A percentile compares a stretch with the other conserved stretches of the same genome.
These are phyloP conservation scores for Drosophila pseudoobscura DNA, from an alignment of 1,140 invertebrate genomes.

Conservation along the genomic window DNA sequence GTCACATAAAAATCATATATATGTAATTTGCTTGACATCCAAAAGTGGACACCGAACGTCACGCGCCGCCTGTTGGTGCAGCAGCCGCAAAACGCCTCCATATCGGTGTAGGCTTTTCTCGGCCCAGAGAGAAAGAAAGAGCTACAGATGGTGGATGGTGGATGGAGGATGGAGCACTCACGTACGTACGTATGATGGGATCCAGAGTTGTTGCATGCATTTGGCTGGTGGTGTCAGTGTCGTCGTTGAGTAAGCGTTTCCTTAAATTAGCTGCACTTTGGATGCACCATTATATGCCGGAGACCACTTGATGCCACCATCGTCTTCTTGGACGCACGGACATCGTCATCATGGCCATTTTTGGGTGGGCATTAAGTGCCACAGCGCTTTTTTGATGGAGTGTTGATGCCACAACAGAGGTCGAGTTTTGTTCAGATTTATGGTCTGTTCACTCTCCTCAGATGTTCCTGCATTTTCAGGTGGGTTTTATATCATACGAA, in stretches of 20 bases:
- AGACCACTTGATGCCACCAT: constrained; percentile 33
- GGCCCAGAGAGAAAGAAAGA: constrained; percentile 11
- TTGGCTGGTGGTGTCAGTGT: constrained; percentile 28
- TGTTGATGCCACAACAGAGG: constrained; percentile 65
- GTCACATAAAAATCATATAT: constrained; percentile 82
- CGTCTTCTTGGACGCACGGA: constrained; percentile 13
- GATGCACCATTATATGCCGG: constrained; percentile 57
- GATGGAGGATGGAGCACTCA: constrained; percentile 4
- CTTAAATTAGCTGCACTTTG: constrained; percentile 80
- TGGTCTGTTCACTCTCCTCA: constrained; percentile 34
- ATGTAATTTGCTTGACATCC: constrained; percentile 81
- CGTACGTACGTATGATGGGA: constrained; percentile 10
- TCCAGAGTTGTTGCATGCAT: constrained; percentile 34
- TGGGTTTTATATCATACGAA: constrained; percentile 27
- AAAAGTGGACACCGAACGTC: constrained; percentile 75
- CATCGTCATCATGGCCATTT: constrained; percentile 64
- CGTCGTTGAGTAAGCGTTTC: constrained; percentile 65
- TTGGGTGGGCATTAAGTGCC: constrained; percentile 77
- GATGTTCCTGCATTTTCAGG: constrained; percentile 53
- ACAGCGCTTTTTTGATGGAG: constrained; percentile 67
- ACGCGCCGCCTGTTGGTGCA: constrained; percentile 55
- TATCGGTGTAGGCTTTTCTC: constrained; percentile 71
- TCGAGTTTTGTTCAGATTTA: constrained; percentile 61
- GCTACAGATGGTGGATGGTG: not conserved
- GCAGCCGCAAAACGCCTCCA: constrained; percentile 66